Percentiles rank a stretch among this genome's conserved stretches.
Conservation (phyloP, 2,888 invertebrate species). For the Drosophila crucigera region DNA sequence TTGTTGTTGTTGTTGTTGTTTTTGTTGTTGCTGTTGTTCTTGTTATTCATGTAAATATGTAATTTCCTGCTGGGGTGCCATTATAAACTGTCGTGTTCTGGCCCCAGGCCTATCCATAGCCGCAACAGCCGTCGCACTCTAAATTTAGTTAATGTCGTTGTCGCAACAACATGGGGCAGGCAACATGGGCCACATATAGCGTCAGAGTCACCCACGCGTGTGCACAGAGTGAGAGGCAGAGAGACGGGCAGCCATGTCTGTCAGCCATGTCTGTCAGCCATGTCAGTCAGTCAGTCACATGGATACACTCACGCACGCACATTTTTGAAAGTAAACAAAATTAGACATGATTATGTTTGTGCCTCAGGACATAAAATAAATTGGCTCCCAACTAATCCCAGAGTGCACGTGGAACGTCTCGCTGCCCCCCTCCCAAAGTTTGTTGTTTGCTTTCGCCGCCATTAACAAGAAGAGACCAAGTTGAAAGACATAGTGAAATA, state of each 20-base stretch:
- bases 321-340: slow-evolving; percentile 81
- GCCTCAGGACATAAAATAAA: slow-evolving; percentile 78
- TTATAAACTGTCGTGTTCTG: slow-evolving; percentile 21
- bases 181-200: slow-evolving; percentile 1
- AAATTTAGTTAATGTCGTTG: slow-evolving; percentile 78
- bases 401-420: slow-evolving; percentile 61
- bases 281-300: slow-evolving; percentile 24
- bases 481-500: slow-evolving; percentile 25
- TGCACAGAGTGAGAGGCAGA: slow-evolving; percentile 6
- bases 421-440: slow-evolving; percentile 29
- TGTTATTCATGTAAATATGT: slow-evolving; percentile 61
- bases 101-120: slow-evolving; percentile 31
- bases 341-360: slow-evolving; percentile 82
- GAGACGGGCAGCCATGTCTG: not conserved
- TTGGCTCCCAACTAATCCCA: slow-evolving; percentile 79
- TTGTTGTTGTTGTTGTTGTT: not conserved
- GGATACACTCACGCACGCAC: slow-evolving; percentile 70
- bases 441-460: slow-evolving; percentile 18
- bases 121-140: slow-evolving; percentile 74
- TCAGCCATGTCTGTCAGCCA: slow-evolving; percentile 25
- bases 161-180: slow-evolving; percentile 18
- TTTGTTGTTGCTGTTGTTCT: not conserved
- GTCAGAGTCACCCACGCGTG: slow-evolving; percentile 46
- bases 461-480: slow-evolving; percentile 35
- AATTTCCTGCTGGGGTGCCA: slow-evolving; percentile 64